Evolutionary conservation across 2,888 invertebrate genomes (phyloP).

Genomic region (Lucinisca nassula): DNA sequence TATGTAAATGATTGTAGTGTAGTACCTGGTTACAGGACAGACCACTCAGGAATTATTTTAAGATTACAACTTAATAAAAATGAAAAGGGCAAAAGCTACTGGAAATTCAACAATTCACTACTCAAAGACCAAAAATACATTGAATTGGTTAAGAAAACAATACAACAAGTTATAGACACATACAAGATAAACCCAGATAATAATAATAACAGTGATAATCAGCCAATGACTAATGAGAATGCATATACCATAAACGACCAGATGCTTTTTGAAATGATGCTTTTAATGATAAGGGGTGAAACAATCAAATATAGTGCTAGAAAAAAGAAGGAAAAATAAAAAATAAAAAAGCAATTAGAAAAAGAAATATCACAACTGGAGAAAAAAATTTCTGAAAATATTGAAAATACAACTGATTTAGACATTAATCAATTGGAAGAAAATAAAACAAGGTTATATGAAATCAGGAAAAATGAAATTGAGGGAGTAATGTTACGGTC

Average conservation of each 20-base stretch:
- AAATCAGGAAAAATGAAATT: neutral
- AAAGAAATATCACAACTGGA: neutral
- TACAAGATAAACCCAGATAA: neutral
- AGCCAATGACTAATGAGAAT: too few relatives aligned
- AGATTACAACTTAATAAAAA: neutral
- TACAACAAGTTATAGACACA: neutral
- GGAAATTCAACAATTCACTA: neutral
- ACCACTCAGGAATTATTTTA: neutral
- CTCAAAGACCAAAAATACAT: neutral
- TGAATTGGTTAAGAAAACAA: neutral
- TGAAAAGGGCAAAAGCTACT: neutral
- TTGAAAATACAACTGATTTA: neutral
- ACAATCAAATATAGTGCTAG: slow-evolving; percentile 15
- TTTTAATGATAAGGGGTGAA: slow-evolving; percentile 34
- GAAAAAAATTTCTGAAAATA: neutral
- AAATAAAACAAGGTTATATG: neutral
- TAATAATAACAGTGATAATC: neutral
- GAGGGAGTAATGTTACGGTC: neutral
- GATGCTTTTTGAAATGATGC: neutral
- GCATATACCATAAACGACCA: too few relatives aligned
- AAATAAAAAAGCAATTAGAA: neutral
- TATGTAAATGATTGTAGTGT: neutral
- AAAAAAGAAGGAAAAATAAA: slow-evolving; percentile 7
- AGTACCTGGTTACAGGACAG: neutral
- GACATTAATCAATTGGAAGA: neutral